Conservation (phyloP, 2,888 invertebrate genomes). For the Eilema caniola region DNA sequence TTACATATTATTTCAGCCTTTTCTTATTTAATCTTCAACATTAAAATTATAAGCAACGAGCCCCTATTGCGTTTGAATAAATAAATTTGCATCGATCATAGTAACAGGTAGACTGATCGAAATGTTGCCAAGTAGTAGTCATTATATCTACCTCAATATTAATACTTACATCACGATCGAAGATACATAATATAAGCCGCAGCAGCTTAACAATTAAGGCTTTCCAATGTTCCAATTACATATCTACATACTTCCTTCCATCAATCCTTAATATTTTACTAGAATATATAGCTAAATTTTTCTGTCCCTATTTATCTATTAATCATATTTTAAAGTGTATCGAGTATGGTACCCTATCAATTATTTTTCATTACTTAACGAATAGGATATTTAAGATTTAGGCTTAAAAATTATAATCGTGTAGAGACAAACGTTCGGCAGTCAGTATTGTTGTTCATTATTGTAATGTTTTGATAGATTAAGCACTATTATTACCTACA, state of each 20-base stretch:
- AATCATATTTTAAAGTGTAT: neutral
- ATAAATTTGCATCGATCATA: neutral
- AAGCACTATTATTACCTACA: slow-evolving; percentile 38
- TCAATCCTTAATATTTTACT: neutral
- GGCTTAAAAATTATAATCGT: slow-evolving; percentile 26
- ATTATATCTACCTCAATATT: neutral
- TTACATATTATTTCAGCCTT: neutral
- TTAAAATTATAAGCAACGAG: neutral
- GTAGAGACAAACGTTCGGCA: slow-evolving; percentile 28
- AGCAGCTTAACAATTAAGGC: neutral
- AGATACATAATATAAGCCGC: neutral
- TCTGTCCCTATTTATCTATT: slow-evolving; percentile 7
- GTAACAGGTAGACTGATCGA: neutral
- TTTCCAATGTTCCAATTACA: slow-evolving; percentile 14
- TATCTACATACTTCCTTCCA: slow-evolving; percentile 5
- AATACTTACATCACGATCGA: slow-evolving; percentile 2
- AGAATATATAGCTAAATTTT: slow-evolving; percentile 11
- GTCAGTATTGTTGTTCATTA: slow-evolving; percentile 40
- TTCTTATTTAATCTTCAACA: neutral
- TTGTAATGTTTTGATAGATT: slow-evolving; percentile 25
- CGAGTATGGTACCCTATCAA: neutral
- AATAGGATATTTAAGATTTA: slow-evolving; percentile 17
- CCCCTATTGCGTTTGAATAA: neutral
- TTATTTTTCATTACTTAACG: neutral
- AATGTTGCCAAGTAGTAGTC: neutral